phyloP scores from a whole-genome alignment of 1,140 invertebrate genomes.

The Zophobas atratus region DNA sequence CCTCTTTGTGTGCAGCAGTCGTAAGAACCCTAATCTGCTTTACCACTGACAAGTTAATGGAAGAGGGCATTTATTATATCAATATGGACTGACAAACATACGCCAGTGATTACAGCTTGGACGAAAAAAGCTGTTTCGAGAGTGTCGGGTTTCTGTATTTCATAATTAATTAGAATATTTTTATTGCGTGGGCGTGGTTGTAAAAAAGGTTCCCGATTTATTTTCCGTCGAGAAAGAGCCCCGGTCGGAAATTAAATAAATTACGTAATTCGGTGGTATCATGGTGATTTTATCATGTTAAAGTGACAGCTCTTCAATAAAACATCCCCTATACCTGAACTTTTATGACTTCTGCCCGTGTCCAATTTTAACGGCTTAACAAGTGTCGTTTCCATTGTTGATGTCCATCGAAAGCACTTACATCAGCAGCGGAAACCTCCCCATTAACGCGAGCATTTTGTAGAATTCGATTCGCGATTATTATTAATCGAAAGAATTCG shows the following conservation, averaged over 20 bases:
- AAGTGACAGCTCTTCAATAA: slow-evolving; percentile 56
- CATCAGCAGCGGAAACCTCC: neutral
- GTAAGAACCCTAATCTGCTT: slow-evolving; percentile 20
- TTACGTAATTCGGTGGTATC: slow-evolving; percentile 40
- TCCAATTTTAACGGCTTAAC: slow-evolving; percentile 62
- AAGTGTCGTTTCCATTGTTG: slow-evolving; percentile 55
- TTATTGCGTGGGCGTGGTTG: neutral
- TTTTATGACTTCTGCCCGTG: slow-evolving; percentile 58
- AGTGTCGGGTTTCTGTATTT: too few relatives aligned
- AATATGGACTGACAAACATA: slow-evolving; percentile 3
- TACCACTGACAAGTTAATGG: slow-evolving; percentile 26
- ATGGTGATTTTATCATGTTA: slow-evolving; percentile 52
- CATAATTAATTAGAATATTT: neutral
- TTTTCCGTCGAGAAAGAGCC: neutral
- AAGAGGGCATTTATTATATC: slow-evolving; percentile 26
- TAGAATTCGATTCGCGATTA: slow-evolving; percentile 4
- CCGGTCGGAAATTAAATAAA: slow-evolving; percentile 43
- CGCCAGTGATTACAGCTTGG: neutral
- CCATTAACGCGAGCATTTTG: neutral
- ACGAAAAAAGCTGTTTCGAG: slow-evolving; percentile 6
- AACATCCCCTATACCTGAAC: slow-evolving; percentile 55
- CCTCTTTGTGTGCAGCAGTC: neutral
- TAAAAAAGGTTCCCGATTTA: neutral
- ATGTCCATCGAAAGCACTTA: slow-evolving; percentile 14
- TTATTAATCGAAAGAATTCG: neutral